phyloP scores from a whole-genome alignment of 2,797 vertebrate species.

The Chloroceryle amazona region DNA sequence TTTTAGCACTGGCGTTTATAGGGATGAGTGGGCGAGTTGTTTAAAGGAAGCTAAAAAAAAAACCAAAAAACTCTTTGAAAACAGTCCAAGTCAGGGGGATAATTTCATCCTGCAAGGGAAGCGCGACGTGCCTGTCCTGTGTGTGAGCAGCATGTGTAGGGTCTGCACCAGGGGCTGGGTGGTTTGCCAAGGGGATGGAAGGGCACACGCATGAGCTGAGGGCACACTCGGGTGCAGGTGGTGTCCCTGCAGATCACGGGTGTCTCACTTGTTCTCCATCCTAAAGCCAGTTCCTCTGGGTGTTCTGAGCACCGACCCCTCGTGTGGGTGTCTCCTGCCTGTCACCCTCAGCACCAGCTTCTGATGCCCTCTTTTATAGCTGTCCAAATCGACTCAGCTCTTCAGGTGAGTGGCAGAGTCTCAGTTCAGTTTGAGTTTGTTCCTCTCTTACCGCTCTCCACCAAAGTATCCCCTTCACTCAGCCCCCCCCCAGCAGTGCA shows the following conservation, averaged over 20 bases:
- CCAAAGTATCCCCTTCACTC: neutral
- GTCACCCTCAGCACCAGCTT: neutral
- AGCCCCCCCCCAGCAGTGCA: neutral
- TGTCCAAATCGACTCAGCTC: rapidly evolving
- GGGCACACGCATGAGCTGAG: neutral
- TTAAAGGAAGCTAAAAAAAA: neutral
- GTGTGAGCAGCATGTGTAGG: neutral
- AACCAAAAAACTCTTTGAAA: conserved; percentile 24
- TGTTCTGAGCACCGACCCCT: neutral
- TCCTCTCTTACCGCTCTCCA: neutral
- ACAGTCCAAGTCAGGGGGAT: conserved; percentile 56
- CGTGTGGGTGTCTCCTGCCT: neutral
- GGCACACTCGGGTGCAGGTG: neutral
- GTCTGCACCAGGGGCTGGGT: neutral
- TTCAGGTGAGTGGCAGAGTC: neutral
- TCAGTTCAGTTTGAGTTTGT: rapidly evolving
- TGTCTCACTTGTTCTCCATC: neutral
- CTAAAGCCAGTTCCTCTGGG: neutral
- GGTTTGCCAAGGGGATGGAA: neutral
- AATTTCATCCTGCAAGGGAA: neutral
- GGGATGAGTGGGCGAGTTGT: conserved; percentile 70
- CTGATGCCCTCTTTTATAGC: neutral
- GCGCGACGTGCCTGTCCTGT: neutral
- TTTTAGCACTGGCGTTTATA: conserved; percentile 49
- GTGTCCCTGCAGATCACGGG: neutral